phyloP scores from a whole-genome alignment of 2,113 vertebrate genomes.

The Mungos mungo region DNA sequence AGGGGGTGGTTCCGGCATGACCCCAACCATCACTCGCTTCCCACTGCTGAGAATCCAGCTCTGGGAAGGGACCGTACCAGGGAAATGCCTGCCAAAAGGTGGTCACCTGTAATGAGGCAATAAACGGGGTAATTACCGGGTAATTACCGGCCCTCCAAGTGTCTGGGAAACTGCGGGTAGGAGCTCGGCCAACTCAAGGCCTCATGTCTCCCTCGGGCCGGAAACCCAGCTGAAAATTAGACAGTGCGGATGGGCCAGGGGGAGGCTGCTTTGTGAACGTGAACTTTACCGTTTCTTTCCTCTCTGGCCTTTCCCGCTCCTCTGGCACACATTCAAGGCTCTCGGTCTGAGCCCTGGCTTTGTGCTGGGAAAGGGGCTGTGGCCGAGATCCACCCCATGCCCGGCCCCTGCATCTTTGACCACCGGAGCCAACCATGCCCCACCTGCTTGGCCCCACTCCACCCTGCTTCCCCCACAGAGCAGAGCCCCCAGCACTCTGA shows the following conservation, averaged over 20 bases:
- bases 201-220: background rate
- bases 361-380: background rate
- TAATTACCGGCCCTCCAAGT: slow-evolving; percentile 59
- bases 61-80: slow-evolving; percentile 29
- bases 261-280: background rate
- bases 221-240: slow-evolving; percentile 47
- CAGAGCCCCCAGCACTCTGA: background rate
- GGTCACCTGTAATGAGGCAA: slow-evolving; percentile 72
- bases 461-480: background rate
- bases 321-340: slow-evolving; percentile 34
- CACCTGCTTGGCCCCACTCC: background rate
- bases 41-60: background rate
- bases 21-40: background rate
- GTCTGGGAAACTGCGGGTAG: slow-evolving; percentile 48
- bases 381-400: too few relatives aligned
- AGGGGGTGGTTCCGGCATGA: fast-evolving
- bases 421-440: background rate
- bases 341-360: fast-evolving
- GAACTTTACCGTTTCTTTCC: background rate
- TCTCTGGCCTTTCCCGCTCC: background rate
- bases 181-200: slow-evolving; percentile 44
- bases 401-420: background rate
- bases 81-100: slow-evolving; percentile 74
- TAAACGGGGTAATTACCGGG: slow-evolving; percentile 64
- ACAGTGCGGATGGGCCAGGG: background rate